A percentile compares a stretch with the other conserved stretches of the same genome.
Conservation (phyloP, 1,140 invertebrate species). For the Drosophila melanica region DNA sequence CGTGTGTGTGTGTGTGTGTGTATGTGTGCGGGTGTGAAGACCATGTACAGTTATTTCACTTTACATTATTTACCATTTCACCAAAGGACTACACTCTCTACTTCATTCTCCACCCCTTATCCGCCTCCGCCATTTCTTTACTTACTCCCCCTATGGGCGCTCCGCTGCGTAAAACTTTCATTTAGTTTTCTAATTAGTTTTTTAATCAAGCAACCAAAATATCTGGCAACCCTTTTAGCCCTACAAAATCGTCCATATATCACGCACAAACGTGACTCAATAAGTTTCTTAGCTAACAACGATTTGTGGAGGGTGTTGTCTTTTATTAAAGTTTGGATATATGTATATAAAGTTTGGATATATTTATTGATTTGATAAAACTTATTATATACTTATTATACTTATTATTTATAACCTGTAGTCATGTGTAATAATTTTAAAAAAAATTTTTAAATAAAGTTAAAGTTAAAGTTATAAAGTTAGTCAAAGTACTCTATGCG, state of each 20-base stretch:
- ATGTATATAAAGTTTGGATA: no score
- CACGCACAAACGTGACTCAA: constrained; percentile 27
- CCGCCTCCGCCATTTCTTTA: background rate
- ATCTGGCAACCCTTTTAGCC: constrained; percentile 45
- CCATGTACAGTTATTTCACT: constrained; percentile 78
- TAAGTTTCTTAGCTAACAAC: constrained; percentile 25
- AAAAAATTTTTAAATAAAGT: no score
- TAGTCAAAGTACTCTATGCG: no score
- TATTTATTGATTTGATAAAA: background rate
- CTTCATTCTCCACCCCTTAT: background rate
- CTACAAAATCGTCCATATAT: constrained; percentile 3
- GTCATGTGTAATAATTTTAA: no score
- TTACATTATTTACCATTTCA: constrained; percentile 77
- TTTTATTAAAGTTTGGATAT: background rate
- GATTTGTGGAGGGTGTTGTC: constrained; percentile 8
- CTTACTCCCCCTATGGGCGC: background rate
- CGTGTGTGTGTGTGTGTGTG: constrained; percentile 13
- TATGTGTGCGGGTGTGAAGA: constrained; percentile 44
- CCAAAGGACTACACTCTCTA: constrained; percentile 45
- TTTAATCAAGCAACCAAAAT: constrained; percentile 79
- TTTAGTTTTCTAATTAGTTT: constrained; percentile 83
- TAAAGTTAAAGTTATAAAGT: no score
- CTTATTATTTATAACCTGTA: no score
- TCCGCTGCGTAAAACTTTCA: constrained; percentile 74
- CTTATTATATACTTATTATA: no score